A percentile compares a stretch with the other conserved stretches of the same genome.
phyloP scores from a whole-genome alignment of 2,888 invertebrate species.

The Drosophila quinaria region DNA sequence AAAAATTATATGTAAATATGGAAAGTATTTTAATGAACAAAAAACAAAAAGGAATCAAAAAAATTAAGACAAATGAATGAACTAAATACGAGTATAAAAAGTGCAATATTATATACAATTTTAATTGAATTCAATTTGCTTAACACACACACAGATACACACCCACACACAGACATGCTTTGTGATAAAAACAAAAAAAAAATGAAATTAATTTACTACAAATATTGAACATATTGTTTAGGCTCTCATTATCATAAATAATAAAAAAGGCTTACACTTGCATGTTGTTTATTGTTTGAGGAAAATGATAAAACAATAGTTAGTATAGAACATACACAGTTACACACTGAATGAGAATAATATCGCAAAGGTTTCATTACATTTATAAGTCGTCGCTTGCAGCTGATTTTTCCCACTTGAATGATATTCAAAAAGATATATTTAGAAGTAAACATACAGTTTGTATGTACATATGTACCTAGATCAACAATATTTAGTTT shows the following conservation, averaged over 20 bases:
- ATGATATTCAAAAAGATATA: conserved; percentile 20
- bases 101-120: conserved; percentile 33
- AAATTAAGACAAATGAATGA: conserved; percentile 19
- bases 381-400: conserved; percentile 65
- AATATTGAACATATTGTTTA: conserved; percentile 44
- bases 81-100: conserved; percentile 22
- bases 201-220: conserved; percentile 14
- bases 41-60: neutral
- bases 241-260: conserved; percentile 33
- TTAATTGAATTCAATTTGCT: conserved; percentile 37
- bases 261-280: conserved; percentile 52
- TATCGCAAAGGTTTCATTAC: conserved; percentile 66
- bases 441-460: neutral
- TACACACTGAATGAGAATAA: conserved; percentile 16
- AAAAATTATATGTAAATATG: conserved; percentile 39
- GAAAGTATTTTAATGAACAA: conserved; percentile 16
- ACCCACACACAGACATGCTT: conserved; percentile 42
- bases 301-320: neutral
- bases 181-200: conserved; percentile 47
- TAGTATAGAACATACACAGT: conserved; percentile 2
- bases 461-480: neutral
- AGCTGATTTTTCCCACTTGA: conserved; percentile 31
- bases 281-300: conserved; percentile 40
- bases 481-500: conserved; percentile 14
- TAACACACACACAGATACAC: conserved; percentile 16